phyloP scores from a whole-genome alignment of 2,113 vertebrate species.

The Pelusios castaneus region DNA sequence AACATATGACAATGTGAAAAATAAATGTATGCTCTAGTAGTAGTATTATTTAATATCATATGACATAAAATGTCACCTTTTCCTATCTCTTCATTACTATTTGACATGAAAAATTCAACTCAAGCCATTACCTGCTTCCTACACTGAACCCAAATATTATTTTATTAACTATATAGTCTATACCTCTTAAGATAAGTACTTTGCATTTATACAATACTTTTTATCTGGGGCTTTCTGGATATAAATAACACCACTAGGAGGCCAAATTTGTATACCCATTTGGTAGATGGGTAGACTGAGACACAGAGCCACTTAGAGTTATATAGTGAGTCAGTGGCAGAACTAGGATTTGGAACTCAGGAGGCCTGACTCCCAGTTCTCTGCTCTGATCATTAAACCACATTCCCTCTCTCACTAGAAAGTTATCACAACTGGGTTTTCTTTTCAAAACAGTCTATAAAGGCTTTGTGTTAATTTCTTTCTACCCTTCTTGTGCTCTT shows the following conservation, averaged over 20 bases:
- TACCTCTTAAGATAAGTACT: neutral
- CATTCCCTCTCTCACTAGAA: neutral
- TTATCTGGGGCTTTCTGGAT: neutral
- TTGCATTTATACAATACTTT: neutral
- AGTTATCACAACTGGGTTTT: neutral
- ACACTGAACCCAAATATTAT: neutral
- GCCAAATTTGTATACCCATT: neutral
- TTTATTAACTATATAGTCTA: neutral
- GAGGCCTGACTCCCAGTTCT: neutral
- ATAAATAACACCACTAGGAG: neutral
- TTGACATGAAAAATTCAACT: neutral
- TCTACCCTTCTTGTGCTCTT: neutral
- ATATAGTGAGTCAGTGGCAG: accelerated
- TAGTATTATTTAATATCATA: conserved; percentile 46
- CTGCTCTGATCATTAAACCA: neutral
- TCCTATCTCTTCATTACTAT: neutral
- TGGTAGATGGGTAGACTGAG: neutral
- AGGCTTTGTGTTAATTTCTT: neutral
- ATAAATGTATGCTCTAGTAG: conserved; percentile 50
- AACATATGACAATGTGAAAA: conserved; percentile 69
- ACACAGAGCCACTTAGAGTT: neutral
- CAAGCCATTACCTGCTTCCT: neutral
- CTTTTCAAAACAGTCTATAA: neutral
- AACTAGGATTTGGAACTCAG: neutral
- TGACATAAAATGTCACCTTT: conserved; percentile 71